Evolutionary conservation across 2,113 vertebrate genomes (phyloP), one percentile per base, ranked within the genome.

Genomic region (Apus apus): DNA sequence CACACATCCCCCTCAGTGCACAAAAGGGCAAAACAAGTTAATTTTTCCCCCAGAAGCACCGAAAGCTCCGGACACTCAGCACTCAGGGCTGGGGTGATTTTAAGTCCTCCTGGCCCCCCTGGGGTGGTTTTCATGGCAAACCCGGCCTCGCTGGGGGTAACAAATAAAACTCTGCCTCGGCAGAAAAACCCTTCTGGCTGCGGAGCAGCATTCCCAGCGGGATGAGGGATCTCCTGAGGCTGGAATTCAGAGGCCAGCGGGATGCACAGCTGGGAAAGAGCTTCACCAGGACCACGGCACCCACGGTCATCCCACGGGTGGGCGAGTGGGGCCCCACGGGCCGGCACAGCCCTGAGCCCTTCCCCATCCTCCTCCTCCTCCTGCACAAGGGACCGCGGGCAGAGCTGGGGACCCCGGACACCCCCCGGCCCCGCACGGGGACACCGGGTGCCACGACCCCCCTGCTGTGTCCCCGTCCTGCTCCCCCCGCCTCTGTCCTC

Each of bases 131-230:
- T 30, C 73, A 6, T 18, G 13, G 53, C 2, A 38, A 84, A 53
- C 0, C 0, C 4, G 27, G 30, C 30, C 65, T 60, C 0, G 0
- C 5, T 40, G 15, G 50, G 60, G 30, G 4, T 22, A 45, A 43
- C 32, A 87, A 80, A 86, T 21, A 68, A 40, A 61, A 85, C 75
- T 3, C 48, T 0, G 0, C 40, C n/a, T 21, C 2, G 56, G 51
- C 0, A 1, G 45, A 21, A 58, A 89, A 72, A 94, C 43, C 62
- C 75, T 57, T 32, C 19, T 6, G 15, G n/a, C 26, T 2, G 40
- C 29, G 36, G n/a, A 76, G 50, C 2, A 7, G 4, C 1, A 8
- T 38, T 54, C 32, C 78, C 85, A 11, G 48, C 0, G 1, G 32
- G 43, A 2, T 3, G 64, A 22, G 43, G 13, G 8, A 45, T 25